Percentiles rank a stretch among this genome's conserved stretches.
These are phyloP conservation scores for Sinosuthora webbiana DNA, from an alignment of 2,113 vertebrate genomes.

Conservation along the genomic window DNA sequence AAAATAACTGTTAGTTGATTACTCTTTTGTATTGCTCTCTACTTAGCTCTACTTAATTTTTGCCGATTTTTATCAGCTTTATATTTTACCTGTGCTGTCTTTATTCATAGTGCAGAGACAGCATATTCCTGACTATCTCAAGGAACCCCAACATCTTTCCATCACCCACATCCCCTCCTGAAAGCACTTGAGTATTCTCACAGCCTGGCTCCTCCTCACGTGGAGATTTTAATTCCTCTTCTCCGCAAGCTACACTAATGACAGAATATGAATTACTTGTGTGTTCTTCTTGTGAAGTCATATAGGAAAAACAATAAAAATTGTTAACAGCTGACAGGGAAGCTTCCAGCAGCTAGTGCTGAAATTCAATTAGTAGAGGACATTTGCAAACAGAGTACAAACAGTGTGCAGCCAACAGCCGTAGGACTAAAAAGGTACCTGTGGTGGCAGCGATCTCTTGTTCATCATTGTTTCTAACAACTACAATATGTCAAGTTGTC, in stretches of 20 bases:
- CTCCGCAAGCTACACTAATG: background rate
- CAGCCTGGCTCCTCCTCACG: background rate
- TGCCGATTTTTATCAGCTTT: background rate
- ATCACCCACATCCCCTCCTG: background rate
- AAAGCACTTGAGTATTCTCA: background rate
- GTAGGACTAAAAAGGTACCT: rapidly evolving
- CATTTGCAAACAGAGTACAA: background rate
- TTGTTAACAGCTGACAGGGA: background rate
- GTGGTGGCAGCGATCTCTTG: background rate
- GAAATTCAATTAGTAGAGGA: background rate
- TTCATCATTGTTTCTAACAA: background rate
- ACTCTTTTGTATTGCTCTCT: background rate
- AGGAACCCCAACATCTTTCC: background rate
- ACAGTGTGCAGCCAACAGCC: background rate
- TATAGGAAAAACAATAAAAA: background rate
- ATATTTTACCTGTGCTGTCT: rapidly evolving
- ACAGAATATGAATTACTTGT: background rate
- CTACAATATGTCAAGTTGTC: background rate
- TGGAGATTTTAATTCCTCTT: background rate
- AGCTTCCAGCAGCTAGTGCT: background rate
- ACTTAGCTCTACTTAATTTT: background rate
- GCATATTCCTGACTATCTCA: background rate
- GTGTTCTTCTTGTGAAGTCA: background rate
- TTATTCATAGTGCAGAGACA: background rate
- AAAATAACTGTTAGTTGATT: background rate